These are phyloP conservation scores for Saimiri boliviensis DNA, from an alignment of 2,113 vertebrate species.

Conservation along the genomic window DNA sequence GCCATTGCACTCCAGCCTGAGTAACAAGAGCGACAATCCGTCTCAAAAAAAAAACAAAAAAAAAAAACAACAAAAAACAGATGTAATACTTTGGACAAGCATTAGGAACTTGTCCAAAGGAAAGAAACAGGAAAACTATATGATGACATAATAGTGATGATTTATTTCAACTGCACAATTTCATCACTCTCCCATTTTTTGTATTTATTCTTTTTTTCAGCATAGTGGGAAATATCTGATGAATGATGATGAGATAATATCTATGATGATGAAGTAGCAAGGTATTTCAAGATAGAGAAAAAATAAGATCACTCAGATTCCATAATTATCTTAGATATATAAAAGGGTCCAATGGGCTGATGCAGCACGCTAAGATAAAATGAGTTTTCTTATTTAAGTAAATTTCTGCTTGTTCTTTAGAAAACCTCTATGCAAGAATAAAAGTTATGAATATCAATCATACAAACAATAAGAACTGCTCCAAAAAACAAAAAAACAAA, in stretches of 20 bases:
- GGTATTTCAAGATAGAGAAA: neutral
- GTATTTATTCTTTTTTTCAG: neutral
- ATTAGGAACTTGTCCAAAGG: too few relatives aligned
- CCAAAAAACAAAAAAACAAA: neutral
- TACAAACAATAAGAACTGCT: neutral
- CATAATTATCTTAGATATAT: neutral
- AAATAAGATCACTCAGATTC: conserved; percentile 1
- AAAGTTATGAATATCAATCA: neutral
- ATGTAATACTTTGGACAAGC: neutral
- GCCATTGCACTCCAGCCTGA: too few relatives aligned
- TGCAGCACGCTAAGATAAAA: neutral
- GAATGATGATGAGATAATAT: neutral
- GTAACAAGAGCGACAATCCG: too few relatives aligned
- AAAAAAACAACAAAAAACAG: too few relatives aligned
- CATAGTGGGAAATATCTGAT: neutral
- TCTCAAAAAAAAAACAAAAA: too few relatives aligned
- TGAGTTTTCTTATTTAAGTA: neutral
- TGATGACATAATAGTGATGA: neutral
- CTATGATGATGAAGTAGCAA: neutral
- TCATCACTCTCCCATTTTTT: neutral
- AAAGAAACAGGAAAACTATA: neutral
- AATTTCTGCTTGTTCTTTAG: neutral
- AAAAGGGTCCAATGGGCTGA: neutral
- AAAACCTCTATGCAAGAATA: neutral
- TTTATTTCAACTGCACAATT: neutral